phyloP scores from a whole-genome alignment of 2,888 invertebrate genomes.

The Aspidapion aeneum region DNA sequence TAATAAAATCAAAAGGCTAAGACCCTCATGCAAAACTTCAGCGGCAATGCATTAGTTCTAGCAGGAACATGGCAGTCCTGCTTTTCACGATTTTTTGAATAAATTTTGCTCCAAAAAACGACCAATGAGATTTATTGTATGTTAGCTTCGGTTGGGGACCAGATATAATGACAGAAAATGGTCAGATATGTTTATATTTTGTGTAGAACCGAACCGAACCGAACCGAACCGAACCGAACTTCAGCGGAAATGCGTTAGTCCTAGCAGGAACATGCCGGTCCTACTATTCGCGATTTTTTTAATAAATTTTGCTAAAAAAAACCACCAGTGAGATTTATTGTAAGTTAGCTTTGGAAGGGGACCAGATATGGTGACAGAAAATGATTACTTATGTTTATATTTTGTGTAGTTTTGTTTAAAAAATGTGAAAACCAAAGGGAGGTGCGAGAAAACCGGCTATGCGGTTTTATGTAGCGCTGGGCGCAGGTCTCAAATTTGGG shows the following conservation, averaged over 20 bases:
- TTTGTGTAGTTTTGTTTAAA: background rate
- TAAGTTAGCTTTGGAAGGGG: background rate
- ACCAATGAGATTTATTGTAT: constrained; percentile 12
- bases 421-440: background rate
- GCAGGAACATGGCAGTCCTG: constrained; percentile 38
- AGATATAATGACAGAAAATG: constrained; percentile 47
- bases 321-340: background rate
- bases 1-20: too few species aligned
- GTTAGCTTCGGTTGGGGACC: constrained; percentile 23
- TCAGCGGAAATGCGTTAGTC: background rate
- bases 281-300: background rate
- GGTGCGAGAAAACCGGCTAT: background rate
- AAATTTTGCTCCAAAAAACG: constrained; percentile 23
- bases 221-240: too few species aligned
- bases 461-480: background rate
- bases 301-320: background rate
- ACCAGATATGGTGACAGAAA: background rate
- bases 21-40: constrained; percentile 32
- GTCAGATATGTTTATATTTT: constrained; percentile 37
- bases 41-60: constrained; percentile 38
- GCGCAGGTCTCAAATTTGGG: background rate
- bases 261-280: background rate
- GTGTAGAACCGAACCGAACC: too few species aligned
- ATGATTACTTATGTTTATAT: background rate
- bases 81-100: constrained; percentile 29